These are phyloP conservation scores for Chaetodon trifascialis DNA, from an alignment of 2,113 vertebrate genomes.

Conservation along the genomic window DNA sequence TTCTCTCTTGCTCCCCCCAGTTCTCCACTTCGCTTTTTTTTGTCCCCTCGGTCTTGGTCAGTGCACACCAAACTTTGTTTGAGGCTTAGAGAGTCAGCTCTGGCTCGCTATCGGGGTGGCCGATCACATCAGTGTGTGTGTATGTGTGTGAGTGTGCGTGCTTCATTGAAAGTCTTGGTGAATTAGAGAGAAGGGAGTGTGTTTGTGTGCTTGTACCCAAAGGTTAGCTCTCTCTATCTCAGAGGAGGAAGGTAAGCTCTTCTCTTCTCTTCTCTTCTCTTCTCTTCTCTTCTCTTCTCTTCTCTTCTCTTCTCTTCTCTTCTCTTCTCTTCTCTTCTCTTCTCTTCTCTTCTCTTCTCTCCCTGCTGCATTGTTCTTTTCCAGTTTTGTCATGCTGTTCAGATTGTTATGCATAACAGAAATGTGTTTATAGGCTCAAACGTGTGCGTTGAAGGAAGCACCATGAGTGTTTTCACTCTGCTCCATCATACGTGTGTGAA, in stretches of 20 bases:
- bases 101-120: conserved; percentile 75
- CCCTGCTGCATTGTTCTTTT: conserved; percentile 13
- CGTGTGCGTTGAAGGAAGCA: background rate
- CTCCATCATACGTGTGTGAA: conserved; percentile 2
- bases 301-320: conserved; percentile 7
- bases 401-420: background rate
- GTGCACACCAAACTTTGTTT: conserved; percentile 85
- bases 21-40: conserved; percentile 47
- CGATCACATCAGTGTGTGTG: conserved; percentile 69
- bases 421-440: background rate
- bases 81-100: conserved; percentile 77
- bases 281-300: conserved; percentile 12
- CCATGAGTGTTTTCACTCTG: background rate
- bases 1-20: conserved; percentile 43
- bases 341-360: conserved; percentile 21
- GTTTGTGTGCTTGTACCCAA: conserved; percentile 56
- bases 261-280: conserved; percentile 17
- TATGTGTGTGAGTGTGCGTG: conserved; percentile 35
- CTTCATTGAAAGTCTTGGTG: conserved; percentile 45
- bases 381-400: conserved; percentile 17
- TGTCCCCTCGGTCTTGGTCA: conserved; percentile 73
- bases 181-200: conserved; percentile 40
- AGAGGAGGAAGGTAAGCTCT: conserved; percentile 78
- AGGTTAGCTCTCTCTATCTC: conserved; percentile 63
- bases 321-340: background rate